Conservation (phyloP, 2,888 invertebrate genomes). For the Pandemis heparana region DNA sequence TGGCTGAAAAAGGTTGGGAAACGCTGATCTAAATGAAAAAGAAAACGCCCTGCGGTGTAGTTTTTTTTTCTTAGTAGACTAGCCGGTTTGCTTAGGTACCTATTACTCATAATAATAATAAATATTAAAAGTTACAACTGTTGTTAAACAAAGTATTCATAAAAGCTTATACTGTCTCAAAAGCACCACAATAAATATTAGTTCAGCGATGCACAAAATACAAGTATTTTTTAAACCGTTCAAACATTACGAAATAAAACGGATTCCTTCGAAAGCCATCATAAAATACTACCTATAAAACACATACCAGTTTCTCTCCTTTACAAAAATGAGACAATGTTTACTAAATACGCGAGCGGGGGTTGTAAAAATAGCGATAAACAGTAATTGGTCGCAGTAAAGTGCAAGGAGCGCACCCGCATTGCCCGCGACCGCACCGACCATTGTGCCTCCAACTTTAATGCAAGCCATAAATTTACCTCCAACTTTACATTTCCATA, state of each 20-base stretch:
- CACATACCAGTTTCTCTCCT: not conserved
- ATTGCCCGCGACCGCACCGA: slow-evolving; percentile 58
- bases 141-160: too few species aligned
- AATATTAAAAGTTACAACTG: too few species aligned
- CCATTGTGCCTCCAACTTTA: slow-evolving; percentile 60
- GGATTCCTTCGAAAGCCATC: not conserved
- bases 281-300: not conserved
- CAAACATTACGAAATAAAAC: not conserved
- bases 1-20: too few species aligned
- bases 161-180: too few species aligned
- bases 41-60: too few species aligned
- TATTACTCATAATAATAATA: too few species aligned
- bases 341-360: slow-evolving; percentile 57
- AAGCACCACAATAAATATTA: too few species aligned
- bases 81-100: too few species aligned
- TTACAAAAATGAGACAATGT: slow-evolving; percentile 51
- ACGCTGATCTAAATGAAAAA: too few species aligned
- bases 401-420: slow-evolving; percentile 67
- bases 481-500: slow-evolving; percentile 64
- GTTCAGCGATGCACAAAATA: too few species aligned
- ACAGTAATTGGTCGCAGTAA: slow-evolving; percentile 66
- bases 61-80: too few species aligned
- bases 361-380: slow-evolving; percentile 58
- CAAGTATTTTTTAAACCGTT: not conserved
- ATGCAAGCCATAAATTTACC: slow-evolving; percentile 63